phyloP scores from a whole-genome alignment of 2,797 vertebrate species.

The Alosa sapidissima region DNA sequence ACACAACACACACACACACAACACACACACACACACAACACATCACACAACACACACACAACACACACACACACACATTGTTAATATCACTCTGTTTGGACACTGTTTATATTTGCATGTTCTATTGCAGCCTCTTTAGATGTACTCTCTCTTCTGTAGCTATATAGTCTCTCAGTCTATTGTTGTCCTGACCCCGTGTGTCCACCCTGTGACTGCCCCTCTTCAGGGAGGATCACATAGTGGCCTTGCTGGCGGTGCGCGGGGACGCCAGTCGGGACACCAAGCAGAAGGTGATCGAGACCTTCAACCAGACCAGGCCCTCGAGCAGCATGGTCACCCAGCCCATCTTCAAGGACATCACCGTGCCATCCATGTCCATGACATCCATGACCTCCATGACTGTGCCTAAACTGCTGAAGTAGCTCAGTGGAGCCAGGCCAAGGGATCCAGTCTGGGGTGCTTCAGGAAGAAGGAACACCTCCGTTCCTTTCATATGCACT shows the following conservation, averaged over 20 bases:
- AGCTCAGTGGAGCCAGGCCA: slow-evolving; percentile 41
- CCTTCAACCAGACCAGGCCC: slow-evolving; percentile 86
- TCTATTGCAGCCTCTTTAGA: too few species aligned
- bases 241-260: slow-evolving; percentile 86
- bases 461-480: background rate
- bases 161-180: background rate
- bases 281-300: slow-evolving; percentile 95
- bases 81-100: too few species aligned
- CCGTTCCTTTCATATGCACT: slow-evolving; percentile 29
- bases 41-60: too few species aligned
- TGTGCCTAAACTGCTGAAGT: slow-evolving; percentile 92
- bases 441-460: background rate
- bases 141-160: too few species aligned
- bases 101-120: too few species aligned
- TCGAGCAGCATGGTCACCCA: slow-evolving; percentile 73
- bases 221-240: slow-evolving; percentile 91
- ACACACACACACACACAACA: too few species aligned
- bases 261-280: slow-evolving; percentile 94
- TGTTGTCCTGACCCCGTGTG: background rate
- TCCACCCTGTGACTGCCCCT: background rate
- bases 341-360: slow-evolving; percentile 91
- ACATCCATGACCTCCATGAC: slow-evolving; percentile 86
- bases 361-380: slow-evolving; percentile 84
- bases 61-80: too few species aligned
- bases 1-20: too few species aligned